A percentile compares a stretch with the other conserved stretches of the same genome.
Conservation (phyloP, 2,888 invertebrate genomes). For the Koerneria pararmatus region DNA sequence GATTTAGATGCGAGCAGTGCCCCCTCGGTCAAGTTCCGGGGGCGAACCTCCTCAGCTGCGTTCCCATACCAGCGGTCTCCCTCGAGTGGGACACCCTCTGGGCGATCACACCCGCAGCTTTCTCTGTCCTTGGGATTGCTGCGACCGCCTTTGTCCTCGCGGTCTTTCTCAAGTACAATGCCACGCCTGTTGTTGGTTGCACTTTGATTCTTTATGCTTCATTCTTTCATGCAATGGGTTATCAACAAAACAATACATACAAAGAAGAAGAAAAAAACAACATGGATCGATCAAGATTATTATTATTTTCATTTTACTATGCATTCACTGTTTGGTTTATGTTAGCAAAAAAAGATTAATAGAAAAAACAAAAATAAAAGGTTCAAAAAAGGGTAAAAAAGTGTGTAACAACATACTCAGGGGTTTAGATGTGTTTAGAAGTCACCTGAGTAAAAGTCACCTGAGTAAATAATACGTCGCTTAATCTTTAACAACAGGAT, state of each 20-base stretch:
- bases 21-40: constrained; percentile 70
- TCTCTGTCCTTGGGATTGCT: constrained; percentile 68
- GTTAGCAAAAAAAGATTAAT: too few species aligned
- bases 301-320: too few species aligned
- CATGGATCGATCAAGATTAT: background rate
- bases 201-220: background rate
- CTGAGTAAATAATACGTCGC: too few species aligned
- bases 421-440: too few species aligned
- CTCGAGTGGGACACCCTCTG: constrained; percentile 66
- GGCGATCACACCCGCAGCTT: constrained; percentile 70
- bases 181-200: constrained; percentile 67
- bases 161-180: constrained; percentile 68
- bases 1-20: constrained; percentile 66
- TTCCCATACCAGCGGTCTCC: constrained; percentile 66
- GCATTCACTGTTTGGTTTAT: too few species aligned
- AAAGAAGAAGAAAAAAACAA: background rate
- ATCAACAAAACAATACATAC: background rate
- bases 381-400: too few species aligned
- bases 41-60: constrained; percentile 67
- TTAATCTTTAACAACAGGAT: too few species aligned
- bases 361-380: too few species aligned
- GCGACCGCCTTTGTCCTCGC: constrained; percentile 68
- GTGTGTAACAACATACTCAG: too few species aligned
- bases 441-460: too few species aligned
- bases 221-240: background rate